These are phyloP conservation scores for Enteromius viviparus DNA, from an alignment of 2,797 vertebrate genomes.

Conservation along the genomic window DNA sequence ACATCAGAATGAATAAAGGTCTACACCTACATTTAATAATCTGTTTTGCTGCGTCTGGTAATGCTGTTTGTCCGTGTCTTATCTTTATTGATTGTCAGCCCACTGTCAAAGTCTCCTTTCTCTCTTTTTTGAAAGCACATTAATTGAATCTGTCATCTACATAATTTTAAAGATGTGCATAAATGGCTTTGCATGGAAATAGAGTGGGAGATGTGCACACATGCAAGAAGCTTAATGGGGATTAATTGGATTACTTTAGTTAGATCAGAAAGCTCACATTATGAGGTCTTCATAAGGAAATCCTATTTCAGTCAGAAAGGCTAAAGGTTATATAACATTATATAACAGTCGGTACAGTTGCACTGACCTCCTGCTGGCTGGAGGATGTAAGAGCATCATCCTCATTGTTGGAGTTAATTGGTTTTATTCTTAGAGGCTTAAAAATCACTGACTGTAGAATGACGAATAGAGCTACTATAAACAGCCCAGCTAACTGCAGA, in stretches of 20 bases:
- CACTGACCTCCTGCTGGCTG: conserved; percentile 59
- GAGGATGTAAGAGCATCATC: conserved; percentile 64
- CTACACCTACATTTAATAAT: conserved; percentile 20
- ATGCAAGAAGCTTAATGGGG: conserved; percentile 43
- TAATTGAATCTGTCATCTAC: conserved; percentile 31
- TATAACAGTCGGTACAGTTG: conserved; percentile 61
- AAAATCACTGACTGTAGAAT: conserved; percentile 39
- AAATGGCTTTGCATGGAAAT: conserved; percentile 27
- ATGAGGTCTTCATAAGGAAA: conserved; percentile 34
- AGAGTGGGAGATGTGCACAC: conserved; percentile 22
- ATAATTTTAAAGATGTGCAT: not conserved
- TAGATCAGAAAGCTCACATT: conserved; percentile 47
- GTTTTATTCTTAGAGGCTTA: conserved; percentile 64
- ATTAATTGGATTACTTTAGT: conserved; percentile 54
- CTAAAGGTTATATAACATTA: conserved; percentile 64
- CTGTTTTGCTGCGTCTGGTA: conserved; percentile 8
- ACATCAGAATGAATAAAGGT: conserved; percentile 32
- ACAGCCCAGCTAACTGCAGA: not conserved
- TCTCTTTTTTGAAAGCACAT: not conserved
- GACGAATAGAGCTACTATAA: conserved; percentile 32
- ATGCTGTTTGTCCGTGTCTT: not conserved
- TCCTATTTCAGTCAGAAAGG: conserved; percentile 48
- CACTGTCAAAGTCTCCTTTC: not conserved
- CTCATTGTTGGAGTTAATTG: conserved; percentile 63
- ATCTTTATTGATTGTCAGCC: conserved; percentile 5